phyloP scores from a whole-genome alignment of 2,113 vertebrate species.

The Scophthalmus maximus region DNA sequence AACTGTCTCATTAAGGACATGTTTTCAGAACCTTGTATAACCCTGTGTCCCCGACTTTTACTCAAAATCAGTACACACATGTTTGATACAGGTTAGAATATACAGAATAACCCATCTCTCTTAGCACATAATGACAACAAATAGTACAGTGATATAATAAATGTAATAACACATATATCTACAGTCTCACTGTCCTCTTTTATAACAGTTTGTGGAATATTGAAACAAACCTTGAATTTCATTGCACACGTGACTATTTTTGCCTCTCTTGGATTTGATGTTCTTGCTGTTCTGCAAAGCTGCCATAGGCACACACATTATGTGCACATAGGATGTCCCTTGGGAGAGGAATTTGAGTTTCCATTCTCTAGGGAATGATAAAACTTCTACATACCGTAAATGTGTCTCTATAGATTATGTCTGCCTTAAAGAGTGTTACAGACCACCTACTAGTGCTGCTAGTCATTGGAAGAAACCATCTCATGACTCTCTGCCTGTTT shows the following conservation, averaged over 20 bases:
- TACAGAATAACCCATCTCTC: too few relatives aligned
- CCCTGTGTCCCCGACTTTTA: too few relatives aligned
- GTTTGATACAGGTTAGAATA: too few relatives aligned
- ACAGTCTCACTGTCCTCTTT: too few relatives aligned
- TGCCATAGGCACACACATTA: slow-evolving; percentile 35
- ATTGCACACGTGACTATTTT: neutral
- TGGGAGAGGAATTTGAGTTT: slow-evolving; percentile 46
- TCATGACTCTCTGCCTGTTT: slow-evolving; percentile 11
- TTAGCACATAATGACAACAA: too few relatives aligned
- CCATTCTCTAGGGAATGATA: slow-evolving; percentile 36
- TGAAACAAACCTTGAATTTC: neutral
- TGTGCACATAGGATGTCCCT: slow-evolving; percentile 42
- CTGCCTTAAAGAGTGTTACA: too few relatives aligned
- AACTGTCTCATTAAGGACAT: neutral
- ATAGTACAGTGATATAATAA: too few relatives aligned
- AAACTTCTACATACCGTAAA: too few relatives aligned
- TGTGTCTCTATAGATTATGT: too few relatives aligned
- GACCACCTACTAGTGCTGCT: slow-evolving; percentile 31
- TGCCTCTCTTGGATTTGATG: neutral
- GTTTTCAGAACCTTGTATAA: neutral
- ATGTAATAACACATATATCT: too few relatives aligned
- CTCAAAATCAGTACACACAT: too few relatives aligned
- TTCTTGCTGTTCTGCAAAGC: neutral
- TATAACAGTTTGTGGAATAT: neutral
- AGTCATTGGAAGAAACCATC: slow-evolving; percentile 38